These are phyloP conservation scores for Nibea albiflora DNA, from an alignment of 2,113 vertebrate genomes.

Conservation along the genomic window DNA sequence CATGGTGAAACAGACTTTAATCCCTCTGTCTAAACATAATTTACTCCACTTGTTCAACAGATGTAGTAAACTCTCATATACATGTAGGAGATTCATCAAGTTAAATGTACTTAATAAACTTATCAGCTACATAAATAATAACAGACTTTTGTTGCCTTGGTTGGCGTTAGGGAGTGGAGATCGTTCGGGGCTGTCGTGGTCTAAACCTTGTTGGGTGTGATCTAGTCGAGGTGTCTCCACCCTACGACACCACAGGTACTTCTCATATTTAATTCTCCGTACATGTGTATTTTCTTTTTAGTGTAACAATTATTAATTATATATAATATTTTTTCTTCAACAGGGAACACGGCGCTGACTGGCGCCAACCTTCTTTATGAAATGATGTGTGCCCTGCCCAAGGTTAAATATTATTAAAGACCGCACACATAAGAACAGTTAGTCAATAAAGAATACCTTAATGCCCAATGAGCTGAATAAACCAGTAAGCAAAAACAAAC, in stretches of 20 bases:
- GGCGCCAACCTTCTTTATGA: constrained; percentile 96
- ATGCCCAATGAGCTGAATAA: neutral
- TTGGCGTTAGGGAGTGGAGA: constrained; percentile 89
- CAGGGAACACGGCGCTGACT: constrained; percentile 94
- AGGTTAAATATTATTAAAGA: constrained; percentile 77
- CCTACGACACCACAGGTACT: constrained; percentile 92
- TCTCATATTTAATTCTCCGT: neutral
- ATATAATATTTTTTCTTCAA: neutral
- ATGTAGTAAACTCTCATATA: neutral
- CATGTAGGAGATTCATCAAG: neutral
- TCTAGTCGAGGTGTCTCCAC: constrained; percentile 92
- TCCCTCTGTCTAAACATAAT: neutral
- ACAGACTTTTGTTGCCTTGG: neutral
- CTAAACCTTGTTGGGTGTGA: constrained; percentile 94
- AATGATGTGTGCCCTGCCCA: constrained; percentile 94
- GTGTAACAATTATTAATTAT: neutral
- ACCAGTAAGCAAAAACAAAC: neutral
- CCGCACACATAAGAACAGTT: neutral
- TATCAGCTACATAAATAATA: neutral
- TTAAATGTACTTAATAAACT: neutral
- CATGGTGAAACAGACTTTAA: neutral
- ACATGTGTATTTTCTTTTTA: neutral
- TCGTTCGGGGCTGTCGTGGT: constrained; percentile 92
- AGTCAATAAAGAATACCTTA: neutral
- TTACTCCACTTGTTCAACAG: neutral